These are phyloP conservation scores for Mesitornis unicolor DNA, from an alignment of 2,113 vertebrate genomes.

Conservation along the genomic window DNA sequence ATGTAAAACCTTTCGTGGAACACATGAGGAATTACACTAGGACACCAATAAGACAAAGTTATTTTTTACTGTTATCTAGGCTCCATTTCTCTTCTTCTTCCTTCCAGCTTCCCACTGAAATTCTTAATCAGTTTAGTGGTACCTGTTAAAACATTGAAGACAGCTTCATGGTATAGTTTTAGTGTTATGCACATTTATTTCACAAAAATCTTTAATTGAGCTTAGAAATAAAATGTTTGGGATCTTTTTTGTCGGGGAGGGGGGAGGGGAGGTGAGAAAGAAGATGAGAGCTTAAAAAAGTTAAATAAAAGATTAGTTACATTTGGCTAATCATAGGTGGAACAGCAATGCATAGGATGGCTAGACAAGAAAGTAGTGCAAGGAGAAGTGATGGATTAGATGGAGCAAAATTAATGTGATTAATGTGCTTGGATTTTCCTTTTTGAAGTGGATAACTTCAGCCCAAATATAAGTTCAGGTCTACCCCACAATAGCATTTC, in stretches of 20 bases:
- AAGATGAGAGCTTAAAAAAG: background rate
- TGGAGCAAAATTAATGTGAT: conserved; percentile 57
- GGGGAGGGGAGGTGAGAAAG: background rate
- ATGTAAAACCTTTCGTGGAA: background rate
- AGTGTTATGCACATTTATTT: background rate
- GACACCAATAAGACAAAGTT: background rate
- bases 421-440: conserved; percentile 29
- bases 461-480: background rate
- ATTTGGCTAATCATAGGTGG: conserved; percentile 50
- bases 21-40: background rate
- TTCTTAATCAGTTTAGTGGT: background rate
- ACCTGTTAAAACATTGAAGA: background rate
- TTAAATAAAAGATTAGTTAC: conserved; percentile 48
- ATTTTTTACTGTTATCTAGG: background rate
- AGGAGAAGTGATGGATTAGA: conserved; percentile 49
- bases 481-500: background rate
- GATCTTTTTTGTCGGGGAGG: background rate
- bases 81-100: background rate
- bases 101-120: background rate
- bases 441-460: conserved; percentile 24
- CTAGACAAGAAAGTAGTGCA: background rate
- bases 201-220: background rate
- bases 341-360: background rate
- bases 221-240: background rate
- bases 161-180: background rate